Conservation (phyloP, 1,140 invertebrate genomes). For the Sinonovacula constricta region DNA sequence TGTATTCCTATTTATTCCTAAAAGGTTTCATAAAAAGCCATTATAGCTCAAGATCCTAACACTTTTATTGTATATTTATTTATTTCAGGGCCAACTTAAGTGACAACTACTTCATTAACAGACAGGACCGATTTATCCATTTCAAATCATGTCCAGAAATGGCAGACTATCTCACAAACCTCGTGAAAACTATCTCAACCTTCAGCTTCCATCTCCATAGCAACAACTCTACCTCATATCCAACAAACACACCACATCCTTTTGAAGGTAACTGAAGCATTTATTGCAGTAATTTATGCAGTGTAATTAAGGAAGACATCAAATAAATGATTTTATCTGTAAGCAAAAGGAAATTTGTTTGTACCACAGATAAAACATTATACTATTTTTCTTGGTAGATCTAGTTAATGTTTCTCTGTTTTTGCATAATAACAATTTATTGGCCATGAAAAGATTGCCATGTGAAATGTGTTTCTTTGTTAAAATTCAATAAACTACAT, state of each 20-base stretch:
- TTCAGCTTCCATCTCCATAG: constrained; percentile 80
- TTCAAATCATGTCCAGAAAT: constrained; percentile 89
- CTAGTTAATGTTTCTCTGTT: no score
- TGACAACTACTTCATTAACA: constrained; percentile 97
- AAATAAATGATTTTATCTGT: no score
- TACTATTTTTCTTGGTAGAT: no score
- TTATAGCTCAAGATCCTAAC: not conserved
- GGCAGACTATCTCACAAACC: constrained; percentile 88
- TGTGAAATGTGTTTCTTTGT: no score
- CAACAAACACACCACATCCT: constrained; percentile 77
- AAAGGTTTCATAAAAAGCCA: not conserved
- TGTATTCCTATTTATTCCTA: not conserved
- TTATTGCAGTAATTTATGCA: no score
- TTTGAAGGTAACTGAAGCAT: constrained; percentile 77
- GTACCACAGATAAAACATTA: no score
- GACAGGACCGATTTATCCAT: constrained; percentile 97
- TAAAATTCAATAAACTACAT: no score
- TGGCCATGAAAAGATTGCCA: no score
- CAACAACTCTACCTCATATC: constrained; percentile 71
- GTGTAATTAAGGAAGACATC: not conserved
- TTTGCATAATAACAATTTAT: no score
- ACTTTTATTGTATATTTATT: constrained; percentile 12
- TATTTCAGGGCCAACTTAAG: constrained; percentile 94
- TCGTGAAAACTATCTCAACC: constrained; percentile 80
- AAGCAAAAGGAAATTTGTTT: no score